These are phyloP conservation scores for Reinhardtius hippoglossoides DNA, from an alignment of 2,113 vertebrate genomes.

Conservation along the genomic window DNA sequence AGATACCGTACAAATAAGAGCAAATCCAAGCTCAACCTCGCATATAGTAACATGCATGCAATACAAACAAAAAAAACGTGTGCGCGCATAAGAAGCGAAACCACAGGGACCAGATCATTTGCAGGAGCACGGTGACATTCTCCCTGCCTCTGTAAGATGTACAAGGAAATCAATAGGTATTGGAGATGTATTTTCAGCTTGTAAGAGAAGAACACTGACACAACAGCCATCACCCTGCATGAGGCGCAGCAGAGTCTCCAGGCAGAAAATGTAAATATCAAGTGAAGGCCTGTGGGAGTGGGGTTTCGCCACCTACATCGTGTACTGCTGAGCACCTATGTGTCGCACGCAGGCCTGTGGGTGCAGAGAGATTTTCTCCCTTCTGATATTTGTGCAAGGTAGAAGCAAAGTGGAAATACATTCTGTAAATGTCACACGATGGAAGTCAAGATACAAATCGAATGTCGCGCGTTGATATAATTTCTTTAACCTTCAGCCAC, in stretches of 20 bases:
- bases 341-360: slow-evolving; percentile 26
- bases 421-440: slow-evolving; percentile 58
- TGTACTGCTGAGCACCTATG: slow-evolving; percentile 43
- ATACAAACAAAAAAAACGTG: neutral
- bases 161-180: slow-evolving; percentile 63
- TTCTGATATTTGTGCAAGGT: slow-evolving; percentile 39
- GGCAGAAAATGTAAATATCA: slow-evolving; percentile 72
- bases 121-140: slow-evolving; percentile 48
- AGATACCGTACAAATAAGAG: slow-evolving; percentile 34
- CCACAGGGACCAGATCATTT: slow-evolving; percentile 27
- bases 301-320: slow-evolving; percentile 31
- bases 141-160: slow-evolving; percentile 19
- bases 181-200: slow-evolving; percentile 56
- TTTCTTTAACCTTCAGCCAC: slow-evolving; percentile 48
- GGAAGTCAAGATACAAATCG: slow-evolving; percentile 29
- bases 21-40: slow-evolving; percentile 13
- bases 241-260: slow-evolving; percentile 38
- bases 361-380: slow-evolving; percentile 15
- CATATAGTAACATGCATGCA: neutral
- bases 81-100: slow-evolving; percentile 11
- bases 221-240: slow-evolving; percentile 40
- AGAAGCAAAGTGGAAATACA: slow-evolving; percentile 37
- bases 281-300: slow-evolving; percentile 37
- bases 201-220: slow-evolving; percentile 25
- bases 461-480: slow-evolving; percentile 6